These are phyloP conservation scores for Albula goreensis DNA, from an alignment of 2,113 vertebrate species.

Conservation along the genomic window DNA sequence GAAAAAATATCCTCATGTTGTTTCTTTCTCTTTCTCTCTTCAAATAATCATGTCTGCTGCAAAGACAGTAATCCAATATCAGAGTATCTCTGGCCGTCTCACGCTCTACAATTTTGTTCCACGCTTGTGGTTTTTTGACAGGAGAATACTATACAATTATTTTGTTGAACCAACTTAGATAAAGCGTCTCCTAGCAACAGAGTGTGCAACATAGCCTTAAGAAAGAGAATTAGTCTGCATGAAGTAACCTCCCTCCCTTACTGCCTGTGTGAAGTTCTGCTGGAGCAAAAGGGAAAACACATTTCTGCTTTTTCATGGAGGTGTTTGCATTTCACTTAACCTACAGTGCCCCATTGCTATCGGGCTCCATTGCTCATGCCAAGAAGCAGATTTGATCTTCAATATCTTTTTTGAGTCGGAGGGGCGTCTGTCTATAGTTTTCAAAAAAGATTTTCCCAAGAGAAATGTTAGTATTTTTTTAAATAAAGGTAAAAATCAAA, in stretches of 20 bases:
- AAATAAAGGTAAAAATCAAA: neutral
- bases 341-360: neutral
- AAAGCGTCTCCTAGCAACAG: slow-evolving; percentile 75
- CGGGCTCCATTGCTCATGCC: slow-evolving; percentile 9
- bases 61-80: slow-evolving; percentile 42
- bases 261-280: neutral
- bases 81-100: slow-evolving; percentile 38
- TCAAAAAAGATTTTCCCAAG: neutral
- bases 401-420: slow-evolving; percentile 11
- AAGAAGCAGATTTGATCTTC: slow-evolving; percentile 31
- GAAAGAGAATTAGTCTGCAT: slow-evolving; percentile 63
- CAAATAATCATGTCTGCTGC: slow-evolving; percentile 37
- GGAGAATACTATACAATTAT: slow-evolving; percentile 66
- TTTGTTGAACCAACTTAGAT: slow-evolving; percentile 67
- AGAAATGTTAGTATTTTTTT: neutral
- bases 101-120: slow-evolving; percentile 52
- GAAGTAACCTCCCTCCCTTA: slow-evolving; percentile 29
- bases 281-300: neutral
- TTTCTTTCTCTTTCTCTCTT: slow-evolving; percentile 18
- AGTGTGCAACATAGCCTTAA: slow-evolving; percentile 55
- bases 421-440: neutral
- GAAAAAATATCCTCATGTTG: neutral
- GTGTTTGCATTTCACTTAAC: slow-evolving; percentile 16
- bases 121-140: slow-evolving; percentile 61
- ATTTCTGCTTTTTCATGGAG: neutral